These are phyloP conservation scores for Whitmania pigra DNA, from an alignment of 1,140 invertebrate species.

Conservation along the genomic window DNA sequence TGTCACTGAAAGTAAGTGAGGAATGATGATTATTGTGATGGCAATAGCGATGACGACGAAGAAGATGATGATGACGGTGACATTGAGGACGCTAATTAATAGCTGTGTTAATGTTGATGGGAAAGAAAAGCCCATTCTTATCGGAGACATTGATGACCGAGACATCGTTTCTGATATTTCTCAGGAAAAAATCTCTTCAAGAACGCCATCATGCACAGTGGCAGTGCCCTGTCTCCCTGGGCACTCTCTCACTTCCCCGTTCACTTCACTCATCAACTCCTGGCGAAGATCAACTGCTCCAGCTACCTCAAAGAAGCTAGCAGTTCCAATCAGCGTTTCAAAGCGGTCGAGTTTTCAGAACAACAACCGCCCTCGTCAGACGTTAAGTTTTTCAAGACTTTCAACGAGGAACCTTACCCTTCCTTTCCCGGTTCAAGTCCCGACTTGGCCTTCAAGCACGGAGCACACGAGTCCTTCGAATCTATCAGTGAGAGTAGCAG, in stretches of 20 bases:
- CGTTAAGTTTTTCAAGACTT: too few species aligned
- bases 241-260: constrained; percentile 74
- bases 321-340: too few species aligned
- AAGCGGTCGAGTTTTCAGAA: too few species aligned
- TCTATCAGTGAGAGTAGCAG: background rate
- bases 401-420: too few species aligned
- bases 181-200: constrained; percentile 71
- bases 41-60: background rate
- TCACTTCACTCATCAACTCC: constrained; percentile 70
- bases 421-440: too few species aligned
- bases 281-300: constrained; percentile 46
- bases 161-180: constrained; percentile 28
- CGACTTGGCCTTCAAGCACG: background rate
- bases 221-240: constrained; percentile 82
- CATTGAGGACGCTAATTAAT: background rate
- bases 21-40: background rate
- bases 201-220: constrained; percentile 82
- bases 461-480: background rate
- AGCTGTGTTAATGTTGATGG: background rate
- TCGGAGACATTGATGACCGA: background rate
- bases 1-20: background rate
- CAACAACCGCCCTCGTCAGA: too few species aligned
- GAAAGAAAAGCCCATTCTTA: background rate
- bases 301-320: too few species aligned
- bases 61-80: background rate